A percentile compares a stretch with the other conserved stretches of the same genome.
Conservation (phyloP, 2,113 vertebrate species). For the Candoia aspera region DNA sequence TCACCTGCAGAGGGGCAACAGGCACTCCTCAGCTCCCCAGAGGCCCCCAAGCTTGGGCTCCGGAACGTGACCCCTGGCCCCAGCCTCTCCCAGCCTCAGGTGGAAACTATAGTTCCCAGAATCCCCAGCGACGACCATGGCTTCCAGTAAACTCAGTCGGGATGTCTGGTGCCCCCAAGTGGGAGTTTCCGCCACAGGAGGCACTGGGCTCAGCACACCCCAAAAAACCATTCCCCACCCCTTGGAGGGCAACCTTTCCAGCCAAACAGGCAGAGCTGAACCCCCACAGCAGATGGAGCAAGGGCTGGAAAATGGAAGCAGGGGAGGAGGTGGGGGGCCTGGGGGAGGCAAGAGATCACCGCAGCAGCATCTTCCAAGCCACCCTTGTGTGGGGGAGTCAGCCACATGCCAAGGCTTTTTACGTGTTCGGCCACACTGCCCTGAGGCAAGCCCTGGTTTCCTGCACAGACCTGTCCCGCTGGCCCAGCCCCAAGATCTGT, state of each 20-base stretch:
- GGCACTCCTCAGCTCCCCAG: accelerated
- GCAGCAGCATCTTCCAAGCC: background rate
- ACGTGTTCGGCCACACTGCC: background rate
- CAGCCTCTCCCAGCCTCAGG: background rate
- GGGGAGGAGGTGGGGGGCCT: background rate
- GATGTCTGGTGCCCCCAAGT: background rate
- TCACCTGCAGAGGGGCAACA: constrained; percentile 72
- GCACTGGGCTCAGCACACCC: background rate
- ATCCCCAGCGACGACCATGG: background rate
- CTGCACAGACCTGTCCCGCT: too few relatives aligned
- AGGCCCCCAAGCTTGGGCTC: background rate
- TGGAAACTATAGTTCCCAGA: background rate
- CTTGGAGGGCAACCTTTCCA: background rate
- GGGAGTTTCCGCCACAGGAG: background rate
- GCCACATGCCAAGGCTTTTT: background rate
- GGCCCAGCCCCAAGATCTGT: background rate
- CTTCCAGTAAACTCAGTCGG: accelerated
- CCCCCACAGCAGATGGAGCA: background rate
- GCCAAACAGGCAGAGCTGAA: background rate
- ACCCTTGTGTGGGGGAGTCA: background rate
- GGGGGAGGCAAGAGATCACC: background rate
- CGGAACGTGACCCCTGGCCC: background rate
- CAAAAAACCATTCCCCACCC: background rate
- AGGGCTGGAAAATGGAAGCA: background rate
- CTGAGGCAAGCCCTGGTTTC: too few relatives aligned